Base-by-base conservation (phyloP, 2,113 vertebrate species). In the Martes martes region DNA sequence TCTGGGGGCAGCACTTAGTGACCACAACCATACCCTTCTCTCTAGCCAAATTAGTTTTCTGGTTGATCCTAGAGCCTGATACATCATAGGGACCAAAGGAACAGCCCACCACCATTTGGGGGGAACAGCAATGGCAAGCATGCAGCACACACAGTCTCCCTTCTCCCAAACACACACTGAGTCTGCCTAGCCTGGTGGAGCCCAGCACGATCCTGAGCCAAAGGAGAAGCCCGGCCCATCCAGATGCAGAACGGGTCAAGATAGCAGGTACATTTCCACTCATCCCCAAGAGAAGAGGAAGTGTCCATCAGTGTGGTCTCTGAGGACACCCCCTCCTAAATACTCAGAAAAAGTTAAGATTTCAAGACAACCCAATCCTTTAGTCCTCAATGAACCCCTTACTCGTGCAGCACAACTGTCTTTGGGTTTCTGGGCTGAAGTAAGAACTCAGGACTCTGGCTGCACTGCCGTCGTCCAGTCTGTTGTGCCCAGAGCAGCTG, bases 141-240 rank as follows among this genome's bases (percentile, higher is more conserved):
- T 76, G 4, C 10, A 36, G n/a, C 11, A 33, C 9, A 57, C 36
- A 74, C 16, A 23, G 52, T 26, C 63, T 61, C 87, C 47, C 16
- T 7, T 5, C 31, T 19, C 2, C 11, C n/a, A 21, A 2, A 16
- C 26, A 33, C 65, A 31, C 2, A 3, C 1, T 1, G 7, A 3
- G 63, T 81, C 45, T 87, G 52, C 16, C 85, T 11, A 8, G 31
- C n/a, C 13, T 4, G 4, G 31, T 65, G 36, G 71, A 31, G 52
- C 50, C 9, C n/a, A n/a, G 19, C 61, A 82, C 2, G 2, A 52
- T 16, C 2, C 33, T 19, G 26, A 80, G 59, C 11, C 50, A 36
- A 23, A 57, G 23, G 55, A 14, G 21, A 45, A 33, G 13, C 23
- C 2, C 42, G 42, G 1, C 6, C 67, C 52, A 36, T 19, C n/a